phyloP scores from a whole-genome alignment of 37 sponge, comb jelly and placozoan species.

The Bolinopsis microptera region DNA sequence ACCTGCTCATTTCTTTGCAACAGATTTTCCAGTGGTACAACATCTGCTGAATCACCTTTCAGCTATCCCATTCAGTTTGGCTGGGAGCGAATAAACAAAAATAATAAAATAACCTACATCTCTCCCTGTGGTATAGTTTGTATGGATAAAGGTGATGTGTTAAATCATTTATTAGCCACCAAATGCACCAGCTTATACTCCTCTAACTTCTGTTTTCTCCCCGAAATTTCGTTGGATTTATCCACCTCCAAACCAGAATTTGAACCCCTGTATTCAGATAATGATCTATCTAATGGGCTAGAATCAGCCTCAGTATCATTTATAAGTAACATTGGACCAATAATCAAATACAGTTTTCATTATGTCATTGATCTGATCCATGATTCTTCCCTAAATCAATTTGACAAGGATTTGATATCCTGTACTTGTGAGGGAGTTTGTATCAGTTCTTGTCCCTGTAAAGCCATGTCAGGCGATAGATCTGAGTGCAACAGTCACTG shows the following conservation, averaged over 20 bases:
- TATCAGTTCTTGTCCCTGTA: constrained; percentile 22
- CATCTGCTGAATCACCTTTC: background rate
- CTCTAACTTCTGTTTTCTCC: constrained; percentile 7
- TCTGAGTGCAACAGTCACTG: constrained; percentile 10
- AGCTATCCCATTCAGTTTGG: background rate
- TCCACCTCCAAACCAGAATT: background rate
- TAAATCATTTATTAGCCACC: background rate
- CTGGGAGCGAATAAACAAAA: background rate
- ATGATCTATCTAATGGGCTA: constrained; percentile 49
- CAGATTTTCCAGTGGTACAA: background rate
- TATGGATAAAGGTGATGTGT: background rate
- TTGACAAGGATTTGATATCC: background rate
- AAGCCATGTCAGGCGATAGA: background rate
- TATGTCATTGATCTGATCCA: constrained; percentile 27
- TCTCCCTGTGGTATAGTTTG: constrained; percentile 50
- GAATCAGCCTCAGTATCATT: constrained; percentile 24
- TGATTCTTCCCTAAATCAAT: background rate
- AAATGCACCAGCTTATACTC: constrained; percentile 31
- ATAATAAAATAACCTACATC: background rate
- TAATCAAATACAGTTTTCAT: constrained; percentile 51
- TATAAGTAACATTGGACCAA: constrained; percentile 58
- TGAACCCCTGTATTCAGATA: constrained; percentile 52
- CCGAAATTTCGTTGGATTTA: background rate
- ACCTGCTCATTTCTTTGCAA: constrained; percentile 29
- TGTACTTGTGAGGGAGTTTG: constrained; percentile 11